phyloP scores from a whole-genome alignment of 2,888 invertebrate species.

The Achlya flavicornis region DNA sequence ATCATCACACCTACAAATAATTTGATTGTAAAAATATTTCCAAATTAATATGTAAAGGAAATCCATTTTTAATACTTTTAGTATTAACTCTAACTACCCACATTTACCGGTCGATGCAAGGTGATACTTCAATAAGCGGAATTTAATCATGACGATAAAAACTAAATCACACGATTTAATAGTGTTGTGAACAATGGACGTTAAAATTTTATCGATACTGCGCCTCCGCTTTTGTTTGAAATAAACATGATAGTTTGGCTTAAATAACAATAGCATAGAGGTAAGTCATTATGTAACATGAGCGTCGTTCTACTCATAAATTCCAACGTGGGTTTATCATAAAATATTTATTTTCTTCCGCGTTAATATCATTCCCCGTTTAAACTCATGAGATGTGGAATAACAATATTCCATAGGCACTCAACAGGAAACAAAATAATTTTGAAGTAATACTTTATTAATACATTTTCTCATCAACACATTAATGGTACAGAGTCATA shows the following conservation, averaged over 20 bases:
- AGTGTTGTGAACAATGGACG: slow-evolving; percentile 42
- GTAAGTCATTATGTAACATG: neutral
- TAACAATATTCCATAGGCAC: no score
- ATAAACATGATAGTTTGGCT: slow-evolving; percentile 5
- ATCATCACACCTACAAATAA: no score
- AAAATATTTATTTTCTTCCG: neutral
- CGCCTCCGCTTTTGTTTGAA: slow-evolving; percentile 21
- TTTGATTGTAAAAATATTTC: no score
- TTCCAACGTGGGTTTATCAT: neutral
- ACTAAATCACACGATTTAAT: slow-evolving; percentile 57
- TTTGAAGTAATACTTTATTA: no score
- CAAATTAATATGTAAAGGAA: neutral
- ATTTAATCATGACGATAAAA: slow-evolving; percentile 58
- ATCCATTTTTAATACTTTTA: neutral
- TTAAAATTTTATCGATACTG: slow-evolving; percentile 43
- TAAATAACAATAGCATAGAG: slow-evolving; percentile 4
- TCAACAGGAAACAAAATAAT: no score
- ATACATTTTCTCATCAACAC: no score
- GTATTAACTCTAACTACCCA: slow-evolving; percentile 32
- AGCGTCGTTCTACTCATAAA: neutral
- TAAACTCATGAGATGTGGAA: neutral
- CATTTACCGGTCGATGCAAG: slow-evolving; percentile 46
- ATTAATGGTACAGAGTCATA: no score
- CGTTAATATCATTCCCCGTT: neutral
- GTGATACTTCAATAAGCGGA: slow-evolving; percentile 57